phyloP scores from a whole-genome alignment of 2,113 vertebrate species.

The Nerophis lumbriciformis region DNA sequence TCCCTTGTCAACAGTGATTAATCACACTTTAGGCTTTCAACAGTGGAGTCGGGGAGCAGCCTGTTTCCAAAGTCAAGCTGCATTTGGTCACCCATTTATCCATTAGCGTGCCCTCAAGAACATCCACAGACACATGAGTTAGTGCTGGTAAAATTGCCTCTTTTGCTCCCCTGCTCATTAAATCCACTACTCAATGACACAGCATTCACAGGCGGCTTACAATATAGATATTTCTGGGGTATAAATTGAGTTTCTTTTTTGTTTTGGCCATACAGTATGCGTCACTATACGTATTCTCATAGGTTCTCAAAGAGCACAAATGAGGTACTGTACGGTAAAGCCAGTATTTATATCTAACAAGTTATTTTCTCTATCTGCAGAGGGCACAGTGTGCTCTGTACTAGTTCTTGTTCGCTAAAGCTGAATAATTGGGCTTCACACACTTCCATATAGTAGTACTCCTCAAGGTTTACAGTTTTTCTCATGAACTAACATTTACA shows the following conservation, averaged over 20 bases:
- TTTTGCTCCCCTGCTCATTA: constrained; percentile 45
- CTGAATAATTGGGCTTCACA: constrained; percentile 20
- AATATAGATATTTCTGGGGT: constrained; percentile 15
- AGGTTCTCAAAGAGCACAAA: constrained; percentile 1
- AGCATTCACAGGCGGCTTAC: constrained; percentile 7
- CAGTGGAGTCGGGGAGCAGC: constrained; percentile 28
- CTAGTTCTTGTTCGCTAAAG: constrained; percentile 12
- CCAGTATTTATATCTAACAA: constrained; percentile 6
- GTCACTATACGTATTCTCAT: constrained; percentile 1
- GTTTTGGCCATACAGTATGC: background rate
- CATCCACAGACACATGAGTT: constrained; percentile 30
- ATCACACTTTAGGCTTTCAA: constrained; percentile 59
- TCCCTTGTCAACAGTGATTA: constrained; percentile 48
- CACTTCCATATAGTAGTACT: constrained; percentile 9
- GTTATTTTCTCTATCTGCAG: constrained; percentile 5
- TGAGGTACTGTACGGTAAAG: constrained; percentile 1
- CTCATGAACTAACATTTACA: background rate
- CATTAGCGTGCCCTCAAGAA: constrained; percentile 46
- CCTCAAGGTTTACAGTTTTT: constrained; percentile 1
- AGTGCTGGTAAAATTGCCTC: constrained; percentile 31
- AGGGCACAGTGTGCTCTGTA: constrained; percentile 2
- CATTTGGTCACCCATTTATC: constrained; percentile 63
- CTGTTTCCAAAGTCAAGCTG: constrained; percentile 54
- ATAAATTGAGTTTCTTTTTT: constrained; percentile 13
- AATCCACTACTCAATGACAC: constrained; percentile 15